Percentiles rank a stretch among this genome's conserved stretches.
Conservation (phyloP, 1,140 invertebrate genomes). For the Hyphantria cunea region DNA sequence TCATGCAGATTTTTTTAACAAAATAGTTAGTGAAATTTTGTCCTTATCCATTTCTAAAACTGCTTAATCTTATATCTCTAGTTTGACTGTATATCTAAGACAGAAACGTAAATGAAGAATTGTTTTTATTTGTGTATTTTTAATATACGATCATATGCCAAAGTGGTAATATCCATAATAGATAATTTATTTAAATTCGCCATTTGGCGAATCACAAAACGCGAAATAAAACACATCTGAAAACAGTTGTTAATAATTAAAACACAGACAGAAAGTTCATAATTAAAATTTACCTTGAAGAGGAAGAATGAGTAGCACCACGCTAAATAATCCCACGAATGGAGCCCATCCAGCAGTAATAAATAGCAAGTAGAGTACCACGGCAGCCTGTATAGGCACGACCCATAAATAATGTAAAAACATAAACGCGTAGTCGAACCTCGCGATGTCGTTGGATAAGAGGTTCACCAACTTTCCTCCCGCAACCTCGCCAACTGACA, state of each 20-base stretch:
- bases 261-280: background rate
- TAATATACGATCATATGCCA: too few relatives aligned
- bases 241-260: background rate
- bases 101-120: too few relatives aligned
- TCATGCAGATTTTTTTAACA: too few relatives aligned
- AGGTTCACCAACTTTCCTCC: constrained; percentile 93
- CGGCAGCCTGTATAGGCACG: constrained; percentile 85
- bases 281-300: constrained; percentile 82
- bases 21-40: too few relatives aligned
- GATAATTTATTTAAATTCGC: too few relatives aligned
- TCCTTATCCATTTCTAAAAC: too few relatives aligned
- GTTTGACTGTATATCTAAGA: too few relatives aligned
- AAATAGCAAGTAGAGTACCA: constrained; percentile 87
- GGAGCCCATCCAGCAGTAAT: constrained; percentile 84
- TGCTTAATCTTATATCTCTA: too few relatives aligned
- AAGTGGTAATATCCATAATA: too few relatives aligned
- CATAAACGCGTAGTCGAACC: constrained; percentile 84
- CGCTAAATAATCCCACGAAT: constrained; percentile 86
- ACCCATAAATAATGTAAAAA: constrained; percentile 86
- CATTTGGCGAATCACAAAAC: too few relatives aligned
- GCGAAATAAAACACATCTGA: background rate
- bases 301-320: constrained; percentile 84
- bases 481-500: constrained; percentile 86
- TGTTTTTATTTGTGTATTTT: too few relatives aligned
- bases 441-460: constrained; percentile 90